Percentiles rank a stretch among this genome's conserved stretches.
Conservation (phyloP, 1,140 invertebrate species). For the Tetragnatha versicolor region DNA sequence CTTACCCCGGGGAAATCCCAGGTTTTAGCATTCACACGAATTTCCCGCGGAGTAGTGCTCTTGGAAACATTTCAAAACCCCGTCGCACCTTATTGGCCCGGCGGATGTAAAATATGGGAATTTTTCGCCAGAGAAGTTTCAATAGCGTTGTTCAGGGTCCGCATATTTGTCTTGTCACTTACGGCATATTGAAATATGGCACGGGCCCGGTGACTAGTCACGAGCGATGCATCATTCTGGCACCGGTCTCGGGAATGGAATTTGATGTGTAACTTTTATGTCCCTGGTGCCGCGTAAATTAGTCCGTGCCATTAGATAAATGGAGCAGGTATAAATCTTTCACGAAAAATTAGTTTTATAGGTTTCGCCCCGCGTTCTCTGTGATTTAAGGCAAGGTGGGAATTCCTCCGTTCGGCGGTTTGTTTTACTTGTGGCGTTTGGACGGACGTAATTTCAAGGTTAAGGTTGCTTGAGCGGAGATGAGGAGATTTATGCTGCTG, state of each 20-base stretch:
- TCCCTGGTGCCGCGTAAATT: conserved; percentile 33
- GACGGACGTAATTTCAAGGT: too few relatives aligned
- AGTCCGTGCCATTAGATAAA: conserved; percentile 49
- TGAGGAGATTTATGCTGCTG: too few relatives aligned
- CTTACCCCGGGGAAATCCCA: too few relatives aligned
- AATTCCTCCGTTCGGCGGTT: too few relatives aligned
- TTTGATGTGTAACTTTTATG: conserved; percentile 51
- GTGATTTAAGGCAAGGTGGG: too few relatives aligned
- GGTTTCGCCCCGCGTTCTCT: too few relatives aligned
- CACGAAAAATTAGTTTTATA: conserved; percentile 52
- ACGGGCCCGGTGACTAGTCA: conserved; percentile 1
- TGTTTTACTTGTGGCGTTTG: too few relatives aligned
- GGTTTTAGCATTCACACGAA: conserved; percentile 1
- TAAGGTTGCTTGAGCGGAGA: too few relatives aligned
- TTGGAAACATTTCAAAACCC: conserved; percentile 25
- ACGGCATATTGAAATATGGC: conserved; percentile 30
- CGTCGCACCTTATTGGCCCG: background rate
- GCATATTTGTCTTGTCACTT: conserved; percentile 50
- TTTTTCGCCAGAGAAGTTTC: conserved; percentile 47
- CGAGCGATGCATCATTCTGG: conserved; percentile 25
- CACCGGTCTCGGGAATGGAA: conserved; percentile 8
- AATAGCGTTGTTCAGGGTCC: conserved; percentile 35
- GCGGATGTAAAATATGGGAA: conserved; percentile 40
- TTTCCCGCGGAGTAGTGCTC: background rate
- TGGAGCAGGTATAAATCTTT: conserved; percentile 46